Base-by-base conservation (phyloP, 1,140 invertebrate species). In the Ptiloglossa arizonensis region DNA sequence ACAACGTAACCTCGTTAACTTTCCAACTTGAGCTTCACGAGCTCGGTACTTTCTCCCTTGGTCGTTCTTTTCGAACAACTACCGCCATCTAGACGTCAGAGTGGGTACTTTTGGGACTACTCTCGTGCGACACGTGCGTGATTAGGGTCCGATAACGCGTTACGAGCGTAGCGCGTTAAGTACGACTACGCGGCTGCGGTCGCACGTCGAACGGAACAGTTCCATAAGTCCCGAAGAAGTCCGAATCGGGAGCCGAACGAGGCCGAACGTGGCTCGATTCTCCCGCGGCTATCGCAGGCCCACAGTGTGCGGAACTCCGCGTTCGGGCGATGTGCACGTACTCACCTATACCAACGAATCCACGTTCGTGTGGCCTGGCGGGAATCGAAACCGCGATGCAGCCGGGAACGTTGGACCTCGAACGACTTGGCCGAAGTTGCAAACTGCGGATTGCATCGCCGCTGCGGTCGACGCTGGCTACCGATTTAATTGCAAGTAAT, bases 351-450 rank as follows among this genome's bases (percentile, higher is more conserved):
- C 59, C 72, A 69, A 48, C 76, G 19, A 54, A 24, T 15, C 24
- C 24, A n/a, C 35, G 62, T n/a, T 32, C 27, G 35, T 62, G 50
- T 48, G 22, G n/a, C 50, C 19, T 9, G 44, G 38, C 62, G 81
- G 48, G 63, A 50, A 79, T 5, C 24, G 46, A 71, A 70, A 76
- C 66, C 66, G 9, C 74, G 74, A 44, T 22, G 29, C 56, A 74
- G 13, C 57, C 27, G 15, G 48, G 24, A n/a, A 54, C 19, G 27
- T 24, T 41, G 32, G 57, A 54, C 79, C 52, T 59, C 59, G 48
- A 80, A 86, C 85, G 80, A 86, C 85, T 86, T 81, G 80, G 44
- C 52, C 76, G 11, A 83, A 86, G 80, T 86, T 85, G 83, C 85
- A 74, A 86, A 85, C 73, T 85, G 74, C 80, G 82, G 80, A 86